A percentile compares a stretch with the other conserved stretches of the same genome.
These are phyloP conservation scores for Bujurquina vittata DNA, from an alignment of 2,113 vertebrate genomes.

Conservation along the genomic window DNA sequence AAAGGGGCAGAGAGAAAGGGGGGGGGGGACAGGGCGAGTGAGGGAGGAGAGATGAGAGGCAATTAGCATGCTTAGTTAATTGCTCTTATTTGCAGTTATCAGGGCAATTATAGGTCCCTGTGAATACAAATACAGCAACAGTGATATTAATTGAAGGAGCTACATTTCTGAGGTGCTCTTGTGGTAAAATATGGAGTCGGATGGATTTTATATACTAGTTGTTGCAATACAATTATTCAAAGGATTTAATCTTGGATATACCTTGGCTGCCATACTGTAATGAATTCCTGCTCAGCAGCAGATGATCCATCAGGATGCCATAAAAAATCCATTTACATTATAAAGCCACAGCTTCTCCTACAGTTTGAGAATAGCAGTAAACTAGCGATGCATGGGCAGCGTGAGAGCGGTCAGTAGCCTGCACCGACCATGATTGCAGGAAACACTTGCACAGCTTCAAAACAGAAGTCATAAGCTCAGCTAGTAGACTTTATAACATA, in stretches of 20 bases:
- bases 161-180: constrained; percentile 1
- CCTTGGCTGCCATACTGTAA: constrained; percentile 43
- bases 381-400: constrained; percentile 50
- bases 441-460: constrained; percentile 20
- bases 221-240: constrained; percentile 58
- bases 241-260: constrained; percentile 59
- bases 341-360: constrained; percentile 52
- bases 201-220: constrained; percentile 31
- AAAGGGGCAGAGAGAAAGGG: neutral
- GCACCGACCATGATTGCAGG: constrained; percentile 38
- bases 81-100: constrained; percentile 72
- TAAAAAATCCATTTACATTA: constrained; percentile 66
- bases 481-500: neutral
- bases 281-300: constrained; percentile 52
- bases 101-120: constrained; percentile 55
- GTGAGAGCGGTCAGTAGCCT: constrained; percentile 51
- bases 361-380: constrained; percentile 64
- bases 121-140: constrained; percentile 56
- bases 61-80: constrained; percentile 75
- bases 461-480: constrained; percentile 21
- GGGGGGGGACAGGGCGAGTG: constrained; percentile 1
- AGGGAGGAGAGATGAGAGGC: constrained; percentile 19
- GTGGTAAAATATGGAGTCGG: constrained; percentile 30
- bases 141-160: constrained; percentile 30
- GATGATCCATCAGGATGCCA: constrained; percentile 56